Evolutionary conservation across 2,888 invertebrate genomes (phyloP), one percentile per base, ranked within the genome.

Genomic region (Proisotoma minuta): DNA sequence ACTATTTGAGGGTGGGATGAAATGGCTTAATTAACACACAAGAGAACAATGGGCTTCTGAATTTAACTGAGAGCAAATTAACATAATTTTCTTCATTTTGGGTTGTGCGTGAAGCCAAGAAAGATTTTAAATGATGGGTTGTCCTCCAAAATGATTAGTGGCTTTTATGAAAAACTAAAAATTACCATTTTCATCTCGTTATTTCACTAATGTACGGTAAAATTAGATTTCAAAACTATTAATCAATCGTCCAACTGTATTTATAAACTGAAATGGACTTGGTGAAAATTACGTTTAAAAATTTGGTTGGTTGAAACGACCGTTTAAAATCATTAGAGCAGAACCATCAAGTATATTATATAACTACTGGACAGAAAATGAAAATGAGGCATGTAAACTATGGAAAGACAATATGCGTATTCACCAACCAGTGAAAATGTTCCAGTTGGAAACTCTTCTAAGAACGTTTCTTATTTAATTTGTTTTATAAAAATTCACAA

Each of bases 401-500:
- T 47, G 15, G 20, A 18, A 34, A 34, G 20, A n/a, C n/a, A 5
- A 47, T 5, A 47, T 47, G 5, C 5, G 5, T 47, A 10, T 10
- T 5, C 10, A 5, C 5, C 47, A 18, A 18, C 47, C n/a, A n/a
- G n/a, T 23, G 8, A 24, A 5, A 39, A 5, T 12, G 54, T 54
- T 54, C 54, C 54, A 39, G 39, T 20, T 39, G 39, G 28, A 2
- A 40, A 24, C 15, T 34, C 34, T 34, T 34, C 34, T 34, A 8
- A 34, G 8, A 34, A 34, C 8, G 43, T 43, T 4, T 43, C 10
- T 39, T 27, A 12, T 15, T 54, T 54, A 54, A 54, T 39, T 54
- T 54, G 54, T 39, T 54, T 29, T 8, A 12, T 20, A 54, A 54
- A 54, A 54, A 39, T 39, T 15, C 18, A 43, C 4, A 34, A 34